Evolutionary conservation across 2,888 invertebrate species (phyloP).

Genomic region (Boloria selene): DNA sequence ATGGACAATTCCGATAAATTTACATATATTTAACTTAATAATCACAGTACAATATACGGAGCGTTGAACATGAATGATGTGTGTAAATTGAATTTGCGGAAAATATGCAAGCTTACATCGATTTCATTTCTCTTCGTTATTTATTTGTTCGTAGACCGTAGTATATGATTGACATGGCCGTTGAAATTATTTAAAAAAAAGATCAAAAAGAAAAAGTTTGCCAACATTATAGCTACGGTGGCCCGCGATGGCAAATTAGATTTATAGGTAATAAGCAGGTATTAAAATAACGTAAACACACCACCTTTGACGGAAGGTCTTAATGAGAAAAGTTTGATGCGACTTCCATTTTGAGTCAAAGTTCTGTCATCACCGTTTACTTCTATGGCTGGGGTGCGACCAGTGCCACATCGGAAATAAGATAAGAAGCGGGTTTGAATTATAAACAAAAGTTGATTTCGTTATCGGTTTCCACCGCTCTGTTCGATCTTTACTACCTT

Average conservation of each 20-base stretch:
- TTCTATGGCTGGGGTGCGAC: slow-evolving; percentile 62
- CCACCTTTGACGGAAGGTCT: slow-evolving; percentile 76
- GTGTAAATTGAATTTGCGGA: slow-evolving; percentile 17
- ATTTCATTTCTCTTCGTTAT: slow-evolving; percentile 9
- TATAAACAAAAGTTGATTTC: slow-evolving; percentile 71
- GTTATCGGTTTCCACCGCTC: slow-evolving; percentile 58
- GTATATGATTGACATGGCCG: too few relatives aligned
- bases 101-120: slow-evolving; percentile 12
- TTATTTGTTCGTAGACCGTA: neutral
- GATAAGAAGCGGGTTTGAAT: slow-evolving; percentile 64
- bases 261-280: slow-evolving; percentile 60
- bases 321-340: slow-evolving; percentile 81
- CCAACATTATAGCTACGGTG: slow-evolving; percentile 27
- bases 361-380: slow-evolving; percentile 76
- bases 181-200: slow-evolving; percentile 8
- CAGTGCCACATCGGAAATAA: slow-evolving; percentile 52
- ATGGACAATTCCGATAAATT: neutral
- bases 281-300: slow-evolving; percentile 78
- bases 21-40: neutral
- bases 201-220: neutral
- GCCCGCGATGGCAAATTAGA: slow-evolving; percentile 50
- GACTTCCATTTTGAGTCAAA: slow-evolving; percentile 77
- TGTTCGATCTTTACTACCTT: slow-evolving; percentile 60
- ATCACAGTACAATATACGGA: neutral
- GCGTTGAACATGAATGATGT: slow-evolving; percentile 14